Base-by-base conservation (phyloP, 1,140 invertebrate species). In the Rhopalosiphum maidis region DNA sequence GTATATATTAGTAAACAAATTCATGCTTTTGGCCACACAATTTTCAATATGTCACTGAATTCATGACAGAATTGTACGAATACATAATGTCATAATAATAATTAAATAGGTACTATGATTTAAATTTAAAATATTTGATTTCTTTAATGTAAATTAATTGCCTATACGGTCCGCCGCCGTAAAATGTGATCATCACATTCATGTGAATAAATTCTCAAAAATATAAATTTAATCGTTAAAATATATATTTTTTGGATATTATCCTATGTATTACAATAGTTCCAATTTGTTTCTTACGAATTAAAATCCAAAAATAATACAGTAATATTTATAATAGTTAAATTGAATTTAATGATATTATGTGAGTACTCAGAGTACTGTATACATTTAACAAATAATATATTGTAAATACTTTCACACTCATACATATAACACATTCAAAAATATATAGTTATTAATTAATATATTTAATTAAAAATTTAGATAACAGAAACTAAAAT, bases 111-210 rank as follows among this genome's bases (percentile, higher is more conserved):
- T n/a, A 48, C 2, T 25, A 30, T 11, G 30, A n/a, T 68, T n/a
- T n/a, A 68, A 68, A 4, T n/a, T 68, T 68, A n/a, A 48, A 87
- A 87, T n/a, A 48, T 89, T 89, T 55, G 9, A 90, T 68, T 68
- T 90, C 89, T 68, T 7, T 25, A 15, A 25, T 21, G 89, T 68
- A 90, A 55, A 68, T 90, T 0, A 68, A 90, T 90, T 90, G 89
- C 89, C 89, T 90, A 90, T 90, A 68, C 55, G 37, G 21, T 68
- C 54, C 89, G 89, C 89, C 89, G 89, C 89, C 55, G 2, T 22
- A 68, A 18, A 46, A 68, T 46, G 43, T 6, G 37, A 68, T 21
- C 55, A n/a, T 68, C 30, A 2, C 30, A 68, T 68, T 68, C 3
- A 68, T 68, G n/a, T 77, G 15, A 77, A n/a, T 77, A 37, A 83